Percentiles rank a stretch among this genome's conserved stretches.
Evolutionary conservation across 2,888 invertebrate genomes (phyloP).

Genomic region (Caenorhabditis sp.): DNA sequence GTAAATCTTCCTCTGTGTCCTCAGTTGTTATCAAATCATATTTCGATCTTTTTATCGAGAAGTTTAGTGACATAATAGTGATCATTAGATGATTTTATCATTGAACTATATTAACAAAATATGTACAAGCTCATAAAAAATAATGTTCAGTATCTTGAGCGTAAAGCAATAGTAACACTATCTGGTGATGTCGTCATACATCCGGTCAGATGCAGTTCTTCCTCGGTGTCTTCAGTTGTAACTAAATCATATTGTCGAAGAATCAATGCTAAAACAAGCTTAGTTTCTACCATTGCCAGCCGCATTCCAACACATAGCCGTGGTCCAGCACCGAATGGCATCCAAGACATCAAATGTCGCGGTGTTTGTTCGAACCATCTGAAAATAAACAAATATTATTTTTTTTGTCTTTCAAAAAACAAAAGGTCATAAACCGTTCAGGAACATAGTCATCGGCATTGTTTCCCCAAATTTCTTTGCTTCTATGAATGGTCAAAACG

Average conservation of each 20-base stretch:
- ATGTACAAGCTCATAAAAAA: too few relatives aligned
- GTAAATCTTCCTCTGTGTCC: constrained; percentile 51
- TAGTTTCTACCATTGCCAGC: constrained; percentile 62
- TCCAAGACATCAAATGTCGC: constrained; percentile 38
- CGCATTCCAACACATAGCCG: constrained; percentile 65
- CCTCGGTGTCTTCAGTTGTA: constrained; percentile 48
- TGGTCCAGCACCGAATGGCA: constrained; percentile 65
- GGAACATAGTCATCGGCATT: constrained; percentile 64
- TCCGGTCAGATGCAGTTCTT: constrained; percentile 38
- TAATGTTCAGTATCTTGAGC: constrained; percentile 9
- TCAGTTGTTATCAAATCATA: constrained; percentile 42
- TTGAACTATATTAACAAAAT: too few relatives aligned
- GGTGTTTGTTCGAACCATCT: constrained; percentile 39
- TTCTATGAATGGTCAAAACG: constrained; percentile 56
- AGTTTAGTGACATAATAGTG: too few relatives aligned
- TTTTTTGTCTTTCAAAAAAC: neutral
- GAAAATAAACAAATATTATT: neutral
- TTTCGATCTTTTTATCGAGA: too few relatives aligned
- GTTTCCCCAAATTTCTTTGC: constrained; percentile 64
- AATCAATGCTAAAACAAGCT: constrained; percentile 54
- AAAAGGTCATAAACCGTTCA: constrained; percentile 49
- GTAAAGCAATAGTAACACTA: constrained; percentile 25
- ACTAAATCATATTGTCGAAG: constrained; percentile 51
- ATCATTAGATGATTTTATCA: too few relatives aligned
- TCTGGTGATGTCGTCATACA: constrained; percentile 30